These are phyloP conservation scores for Emys orbicularis DNA, from an alignment of 2,797 vertebrate species.

Conservation along the genomic window DNA sequence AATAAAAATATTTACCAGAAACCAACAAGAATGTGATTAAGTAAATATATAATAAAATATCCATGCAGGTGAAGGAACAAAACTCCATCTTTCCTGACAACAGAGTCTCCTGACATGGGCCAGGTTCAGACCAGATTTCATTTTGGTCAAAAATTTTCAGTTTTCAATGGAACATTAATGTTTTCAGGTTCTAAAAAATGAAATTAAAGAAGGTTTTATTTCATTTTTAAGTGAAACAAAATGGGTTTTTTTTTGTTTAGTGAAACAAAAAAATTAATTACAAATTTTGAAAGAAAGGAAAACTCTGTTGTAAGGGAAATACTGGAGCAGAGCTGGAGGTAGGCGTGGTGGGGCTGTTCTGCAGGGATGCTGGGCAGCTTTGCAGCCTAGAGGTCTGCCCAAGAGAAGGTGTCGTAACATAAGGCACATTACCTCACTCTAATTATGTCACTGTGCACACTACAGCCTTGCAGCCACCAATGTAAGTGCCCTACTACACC, in stretches of 20 bases:
- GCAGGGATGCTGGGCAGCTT: too few species aligned
- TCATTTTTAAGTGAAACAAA: neutral
- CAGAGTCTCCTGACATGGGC: neutral
- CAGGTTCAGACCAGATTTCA: neutral
- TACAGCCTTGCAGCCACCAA: too few species aligned
- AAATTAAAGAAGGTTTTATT: neutral
- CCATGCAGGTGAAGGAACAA: neutral
- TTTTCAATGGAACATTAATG: neutral
- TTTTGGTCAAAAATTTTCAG: neutral
- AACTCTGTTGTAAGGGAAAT: too few species aligned
- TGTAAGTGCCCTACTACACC: too few species aligned
- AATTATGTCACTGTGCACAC: too few species aligned
- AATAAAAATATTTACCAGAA: constrained; percentile 1
- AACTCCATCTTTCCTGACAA: neutral
- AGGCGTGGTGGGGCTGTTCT: too few species aligned
- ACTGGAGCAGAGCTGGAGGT: too few species aligned
- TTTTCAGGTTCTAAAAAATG: neutral
- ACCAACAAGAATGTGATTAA: neutral
- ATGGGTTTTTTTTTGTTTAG: neutral
- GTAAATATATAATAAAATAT: neutral
- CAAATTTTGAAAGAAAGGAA: neutral
- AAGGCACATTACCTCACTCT: too few species aligned
- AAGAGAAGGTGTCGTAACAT: too few species aligned
- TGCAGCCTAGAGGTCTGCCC: too few species aligned
- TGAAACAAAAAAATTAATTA: neutral